Percentiles rank a stretch among this genome's conserved stretches.
Evolutionary conservation across 2,113 vertebrate genomes (phyloP).

Genomic region (Mustelus asterias): DNA sequence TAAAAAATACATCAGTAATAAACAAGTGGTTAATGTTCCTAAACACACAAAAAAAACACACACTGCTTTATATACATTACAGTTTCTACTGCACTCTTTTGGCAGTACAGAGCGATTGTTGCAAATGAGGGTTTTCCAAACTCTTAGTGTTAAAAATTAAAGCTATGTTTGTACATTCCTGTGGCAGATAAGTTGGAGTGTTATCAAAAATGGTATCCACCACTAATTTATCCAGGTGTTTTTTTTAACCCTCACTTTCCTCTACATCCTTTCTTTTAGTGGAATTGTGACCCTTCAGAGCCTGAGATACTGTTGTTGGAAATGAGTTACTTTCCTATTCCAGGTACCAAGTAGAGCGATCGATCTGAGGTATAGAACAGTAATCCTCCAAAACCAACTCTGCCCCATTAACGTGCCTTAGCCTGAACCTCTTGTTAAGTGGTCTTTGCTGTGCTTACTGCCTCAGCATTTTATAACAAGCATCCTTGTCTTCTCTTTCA

Average conservation of each 20-base stretch:
- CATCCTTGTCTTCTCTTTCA: not conserved
- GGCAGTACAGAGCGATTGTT: not conserved
- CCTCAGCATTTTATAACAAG: not conserved
- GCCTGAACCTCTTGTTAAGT: not conserved
- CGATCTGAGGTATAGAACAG: not conserved
- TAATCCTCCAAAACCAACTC: not conserved
- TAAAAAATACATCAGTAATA: slow-evolving; percentile 13
- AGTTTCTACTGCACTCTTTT: not conserved
- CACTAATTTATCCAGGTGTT: not conserved
- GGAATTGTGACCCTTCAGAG: not conserved
- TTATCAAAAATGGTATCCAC: not conserved
- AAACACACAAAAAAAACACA: not conserved
- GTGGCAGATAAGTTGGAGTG: not conserved
- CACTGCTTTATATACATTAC: slow-evolving; percentile 5
- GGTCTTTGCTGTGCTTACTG: not conserved
- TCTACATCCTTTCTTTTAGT: not conserved
- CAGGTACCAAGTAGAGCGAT: not conserved
- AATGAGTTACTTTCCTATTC: not conserved
- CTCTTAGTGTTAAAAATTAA: slow-evolving; percentile 9
- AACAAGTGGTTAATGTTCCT: slow-evolving; percentile 23
- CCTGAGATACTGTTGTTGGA: not conserved
- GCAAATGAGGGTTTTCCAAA: not conserved
- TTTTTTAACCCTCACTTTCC: not conserved
- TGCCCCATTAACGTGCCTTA: not conserved
- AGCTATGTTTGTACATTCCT: not conserved